Evolutionary conservation across 2,113 vertebrate species (phyloP).

Genomic region (Stictonetta naevosa): DNA sequence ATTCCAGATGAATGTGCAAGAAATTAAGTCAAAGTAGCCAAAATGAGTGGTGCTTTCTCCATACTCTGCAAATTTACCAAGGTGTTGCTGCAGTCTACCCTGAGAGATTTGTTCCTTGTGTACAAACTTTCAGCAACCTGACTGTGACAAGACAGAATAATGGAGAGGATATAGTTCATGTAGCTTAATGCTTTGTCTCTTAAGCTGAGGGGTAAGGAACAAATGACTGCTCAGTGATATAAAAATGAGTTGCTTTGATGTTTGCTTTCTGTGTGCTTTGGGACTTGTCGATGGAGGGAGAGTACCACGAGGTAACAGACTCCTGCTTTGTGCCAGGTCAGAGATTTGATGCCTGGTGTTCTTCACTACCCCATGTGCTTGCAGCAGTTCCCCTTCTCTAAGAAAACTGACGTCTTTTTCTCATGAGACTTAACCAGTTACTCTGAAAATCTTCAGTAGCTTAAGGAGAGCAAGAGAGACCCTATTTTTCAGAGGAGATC

Average conservation of each 20-base stretch:
- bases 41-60: neutral
- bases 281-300: neutral
- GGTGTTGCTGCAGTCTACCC: neutral
- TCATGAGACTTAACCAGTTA: neutral
- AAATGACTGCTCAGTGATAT: fast-evolving
- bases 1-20: neutral
- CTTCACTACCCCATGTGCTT: neutral
- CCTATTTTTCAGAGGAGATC: neutral
- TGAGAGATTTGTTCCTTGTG: fast-evolving
- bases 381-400: neutral
- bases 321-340: neutral
- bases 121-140: neutral
- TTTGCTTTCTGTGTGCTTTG: neutral
- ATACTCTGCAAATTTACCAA: neutral
- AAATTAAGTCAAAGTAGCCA: neutral
- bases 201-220: neutral
- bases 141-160: too few relatives aligned
- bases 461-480: neutral
- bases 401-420: neutral
- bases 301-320: neutral
- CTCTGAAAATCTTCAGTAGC: neutral
- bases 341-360: neutral
- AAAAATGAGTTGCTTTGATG: too few relatives aligned
- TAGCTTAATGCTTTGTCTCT: neutral
- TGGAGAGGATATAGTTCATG: fast-evolving